Percentiles rank a stretch among this genome's conserved stretches.
These are phyloP conservation scores for Sesia apiformis DNA, from an alignment of 2,888 invertebrate genomes.

Conservation along the genomic window DNA sequence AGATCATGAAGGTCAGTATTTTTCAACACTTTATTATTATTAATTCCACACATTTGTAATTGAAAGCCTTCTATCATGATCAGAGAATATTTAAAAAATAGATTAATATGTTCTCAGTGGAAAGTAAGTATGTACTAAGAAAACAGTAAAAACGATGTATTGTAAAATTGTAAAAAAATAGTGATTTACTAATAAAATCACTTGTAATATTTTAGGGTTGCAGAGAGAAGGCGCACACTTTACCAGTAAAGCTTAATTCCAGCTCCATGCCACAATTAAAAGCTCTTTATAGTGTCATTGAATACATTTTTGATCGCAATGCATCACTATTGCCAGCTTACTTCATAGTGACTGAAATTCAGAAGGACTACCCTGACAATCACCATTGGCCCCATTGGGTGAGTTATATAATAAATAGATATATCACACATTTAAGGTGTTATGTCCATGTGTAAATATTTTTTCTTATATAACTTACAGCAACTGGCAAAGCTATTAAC, in stretches of 20 bases:
- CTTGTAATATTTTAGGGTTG: slow-evolving; percentile 75
- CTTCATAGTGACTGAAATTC: slow-evolving; percentile 95
- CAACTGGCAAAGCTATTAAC: slow-evolving; percentile 89
- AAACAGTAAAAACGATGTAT: slow-evolving; percentile 63
- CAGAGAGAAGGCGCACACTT: slow-evolving; percentile 88
- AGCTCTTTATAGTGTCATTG: slow-evolving; percentile 86
- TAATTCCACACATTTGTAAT: no score
- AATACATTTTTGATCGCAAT: slow-evolving; percentile 93
- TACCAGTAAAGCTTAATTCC: slow-evolving; percentile 86
- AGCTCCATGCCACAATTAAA: slow-evolving; percentile 87
- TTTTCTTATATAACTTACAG: slow-evolving; percentile 52
- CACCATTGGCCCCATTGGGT: slow-evolving; percentile 94
- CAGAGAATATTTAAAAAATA: no score
- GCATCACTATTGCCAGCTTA: slow-evolving; percentile 94
- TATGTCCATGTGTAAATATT: neutral
- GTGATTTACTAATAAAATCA: no score
- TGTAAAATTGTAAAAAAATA: no score
- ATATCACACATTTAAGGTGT: neutral
- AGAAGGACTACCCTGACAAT: slow-evolving; percentile 88
- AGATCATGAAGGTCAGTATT: slow-evolving; percentile 87
- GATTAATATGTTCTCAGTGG: no score
- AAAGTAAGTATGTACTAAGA: slow-evolving; percentile 6
- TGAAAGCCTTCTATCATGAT: no score
- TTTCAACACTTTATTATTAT: neutral
- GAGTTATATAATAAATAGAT: slow-evolving; percentile 21